Percentiles rank a stretch among this genome's conserved stretches.
Evolutionary conservation across 2,113 vertebrate genomes (phyloP).

Genomic region (Rhodinocichla rosea): DNA sequence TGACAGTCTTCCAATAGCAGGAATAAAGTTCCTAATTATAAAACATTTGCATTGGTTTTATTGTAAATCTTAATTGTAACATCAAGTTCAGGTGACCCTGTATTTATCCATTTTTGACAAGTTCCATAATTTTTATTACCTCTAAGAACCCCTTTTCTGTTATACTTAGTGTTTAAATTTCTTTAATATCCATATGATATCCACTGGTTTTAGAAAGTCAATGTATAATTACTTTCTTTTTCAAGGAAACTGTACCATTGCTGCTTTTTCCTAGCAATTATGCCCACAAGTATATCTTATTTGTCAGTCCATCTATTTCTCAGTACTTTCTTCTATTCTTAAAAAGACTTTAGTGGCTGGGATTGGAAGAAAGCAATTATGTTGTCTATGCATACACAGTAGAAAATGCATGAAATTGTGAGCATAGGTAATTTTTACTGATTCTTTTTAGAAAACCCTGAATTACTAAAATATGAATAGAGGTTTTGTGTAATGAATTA

Average conservation of each 20-base stretch:
- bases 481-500: neutral
- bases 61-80: neutral
- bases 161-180: neutral
- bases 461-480: neutral
- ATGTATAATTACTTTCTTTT: neutral
- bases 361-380: neutral
- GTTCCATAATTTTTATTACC: neutral
- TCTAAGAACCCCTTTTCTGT: neutral
- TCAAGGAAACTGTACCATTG: neutral
- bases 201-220: neutral
- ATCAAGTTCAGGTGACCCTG: neutral
- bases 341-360: neutral
- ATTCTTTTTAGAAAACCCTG: neutral
- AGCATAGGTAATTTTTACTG: neutral
- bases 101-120: neutral
- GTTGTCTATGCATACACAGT: neutral
- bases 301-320: neutral
- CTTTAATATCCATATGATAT: neutral
- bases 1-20: neutral
- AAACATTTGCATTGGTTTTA: neutral
- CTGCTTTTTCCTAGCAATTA: neutral
- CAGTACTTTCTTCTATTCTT: neutral
- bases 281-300: neutral
- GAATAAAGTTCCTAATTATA: neutral
- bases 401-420: neutral